These are phyloP conservation scores for Linepithema humile DNA, from an alignment of 1,140 invertebrate genomes.

Conservation along the genomic window DNA sequence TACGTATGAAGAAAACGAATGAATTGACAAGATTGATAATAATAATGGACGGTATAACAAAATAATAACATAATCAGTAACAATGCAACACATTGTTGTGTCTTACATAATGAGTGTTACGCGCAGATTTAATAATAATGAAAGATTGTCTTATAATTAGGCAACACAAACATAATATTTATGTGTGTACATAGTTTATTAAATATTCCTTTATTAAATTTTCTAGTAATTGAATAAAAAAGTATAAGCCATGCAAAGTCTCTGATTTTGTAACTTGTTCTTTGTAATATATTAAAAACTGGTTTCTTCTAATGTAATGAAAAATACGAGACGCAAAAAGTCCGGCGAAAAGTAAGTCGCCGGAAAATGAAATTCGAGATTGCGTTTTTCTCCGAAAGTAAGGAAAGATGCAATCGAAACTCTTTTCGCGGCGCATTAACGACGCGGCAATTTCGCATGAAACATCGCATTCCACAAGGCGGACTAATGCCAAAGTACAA, in stretches of 20 bases:
- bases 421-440: slow-evolving; percentile 15
- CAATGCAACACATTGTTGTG: too few relatives aligned
- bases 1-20: background rate
- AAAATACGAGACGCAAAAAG: background rate
- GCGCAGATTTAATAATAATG: background rate
- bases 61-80: background rate
- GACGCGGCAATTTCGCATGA: slow-evolving; percentile 1
- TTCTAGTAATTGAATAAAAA: background rate
- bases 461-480: slow-evolving; percentile 13
- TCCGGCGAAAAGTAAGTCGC: background rate
- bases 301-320: too few relatives aligned
- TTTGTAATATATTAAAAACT: background rate
- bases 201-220: too few relatives aligned
- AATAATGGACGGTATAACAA: background rate
- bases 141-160: background rate
- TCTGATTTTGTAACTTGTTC: background rate
- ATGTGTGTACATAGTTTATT: too few relatives aligned
- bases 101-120: background rate
- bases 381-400: background rate
- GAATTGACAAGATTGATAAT: background rate
- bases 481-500: background rate
- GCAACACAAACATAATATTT: background rate
- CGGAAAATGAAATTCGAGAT: slow-evolving; percentile 1
- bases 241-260: background rate
- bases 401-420: slow-evolving; percentile 38